A percentile compares a stretch with the other conserved stretches of the same genome.
These are phyloP conservation scores for Leptopilina boulardi DNA, from an alignment of 1,140 invertebrate genomes.

Conservation along the genomic window DNA sequence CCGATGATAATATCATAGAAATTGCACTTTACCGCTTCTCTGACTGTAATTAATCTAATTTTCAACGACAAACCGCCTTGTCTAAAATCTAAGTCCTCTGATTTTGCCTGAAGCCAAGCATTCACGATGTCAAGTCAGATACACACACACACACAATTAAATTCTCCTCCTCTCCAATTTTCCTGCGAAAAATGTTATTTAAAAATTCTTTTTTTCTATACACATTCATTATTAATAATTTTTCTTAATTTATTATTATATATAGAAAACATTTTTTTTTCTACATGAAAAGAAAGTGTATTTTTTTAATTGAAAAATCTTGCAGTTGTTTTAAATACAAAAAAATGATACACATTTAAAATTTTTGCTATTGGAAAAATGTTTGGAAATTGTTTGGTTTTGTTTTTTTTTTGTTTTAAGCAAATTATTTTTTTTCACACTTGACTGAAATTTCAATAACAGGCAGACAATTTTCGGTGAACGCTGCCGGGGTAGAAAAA, in stretches of 20 bases:
- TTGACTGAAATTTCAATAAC: slow-evolving; percentile 1
- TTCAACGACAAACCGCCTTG: slow-evolving; percentile 23
- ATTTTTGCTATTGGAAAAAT: neutral
- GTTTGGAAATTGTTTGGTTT: neutral
- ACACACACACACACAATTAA: neutral
- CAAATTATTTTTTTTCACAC: slow-evolving; percentile 11
- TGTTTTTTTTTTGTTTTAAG: too few relatives aligned
- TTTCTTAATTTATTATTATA: too few relatives aligned
- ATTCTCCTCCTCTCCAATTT: neutral
- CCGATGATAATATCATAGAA: slow-evolving; percentile 58
- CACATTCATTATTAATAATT: too few relatives aligned
- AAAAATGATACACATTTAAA: too few relatives aligned
- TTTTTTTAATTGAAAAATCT: too few relatives aligned
- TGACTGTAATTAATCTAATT: slow-evolving; percentile 58
- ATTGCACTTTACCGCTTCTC: slow-evolving; percentile 62
- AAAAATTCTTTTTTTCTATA: too few relatives aligned
- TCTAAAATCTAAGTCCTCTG: neutral
- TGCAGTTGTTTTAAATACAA: too few relatives aligned
- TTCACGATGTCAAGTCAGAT: neutral
- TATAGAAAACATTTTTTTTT: too few relatives aligned
- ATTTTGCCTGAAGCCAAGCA: neutral
- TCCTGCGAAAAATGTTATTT: too few relatives aligned
- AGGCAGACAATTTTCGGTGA: slow-evolving; percentile 9
- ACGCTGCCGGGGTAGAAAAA: neutral
- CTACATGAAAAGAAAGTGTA: too few relatives aligned